Evolutionary conservation across 1,140 invertebrate genomes (phyloP), one percentile per base, ranked within the genome.

Genomic region (Ylistrum balloti): DNA sequence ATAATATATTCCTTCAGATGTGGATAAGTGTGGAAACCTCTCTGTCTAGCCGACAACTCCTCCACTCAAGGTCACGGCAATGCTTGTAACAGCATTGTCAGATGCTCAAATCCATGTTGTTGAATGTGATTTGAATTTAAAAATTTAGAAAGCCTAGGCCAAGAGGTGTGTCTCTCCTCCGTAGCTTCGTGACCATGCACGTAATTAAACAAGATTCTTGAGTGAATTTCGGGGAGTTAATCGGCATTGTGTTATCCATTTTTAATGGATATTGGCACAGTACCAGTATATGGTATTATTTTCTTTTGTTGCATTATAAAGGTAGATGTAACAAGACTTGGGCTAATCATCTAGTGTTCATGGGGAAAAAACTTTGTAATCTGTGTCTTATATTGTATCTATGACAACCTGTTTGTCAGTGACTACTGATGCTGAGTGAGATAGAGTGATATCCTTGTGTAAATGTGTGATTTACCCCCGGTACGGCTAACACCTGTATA

Each of bases 171-270:
- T 74, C n/a, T 28, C 56, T 28, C n/a, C 56, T 5, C 56, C 56
- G 28, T 0, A 74, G 56, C 56, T 74, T 74, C 56, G 56, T 74
- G 56, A 74, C 56, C 56, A n/a, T 74, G 56, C 56, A 74, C 56
- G 56, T 74, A 85, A 88, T 88, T 74, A 88, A 88, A 88, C 88
- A 35, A 28, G 48, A 33, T 85, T 88, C 85, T 85, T 85, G 56
- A 88, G 85, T 88, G 3, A 88, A 34, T 88, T 33, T 74, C 88
- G 85, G 35, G 34, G 34, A 88, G 33, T 87, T 88, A 38, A 88
- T 88, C 48, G 87, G 41, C 87, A 41, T 41, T 88, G 34, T 33
- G 5, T 11, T 74, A 74, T 74, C 56, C n/a, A 74, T 74, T 74
- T 74, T 74, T 74, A 74, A 74, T 74, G 56, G 22, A 74, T 9